Conservation (phyloP, 2,888 invertebrate species). For the Drosophila vallismaia region DNA sequence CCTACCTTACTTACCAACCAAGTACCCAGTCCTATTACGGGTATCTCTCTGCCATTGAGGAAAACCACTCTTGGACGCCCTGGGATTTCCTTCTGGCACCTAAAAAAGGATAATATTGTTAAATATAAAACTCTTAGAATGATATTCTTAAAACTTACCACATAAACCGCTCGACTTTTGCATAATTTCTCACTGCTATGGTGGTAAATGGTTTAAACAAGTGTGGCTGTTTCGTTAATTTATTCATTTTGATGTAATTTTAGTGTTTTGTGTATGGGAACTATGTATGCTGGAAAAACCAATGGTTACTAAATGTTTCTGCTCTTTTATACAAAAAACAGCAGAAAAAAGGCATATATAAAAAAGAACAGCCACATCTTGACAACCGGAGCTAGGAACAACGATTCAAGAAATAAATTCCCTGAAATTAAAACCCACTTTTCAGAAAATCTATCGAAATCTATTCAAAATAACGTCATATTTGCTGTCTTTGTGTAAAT, state of each 20-base stretch:
- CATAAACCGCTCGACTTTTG: constrained; percentile 28
- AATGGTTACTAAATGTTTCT: constrained; percentile 3
- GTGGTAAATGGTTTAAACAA: not conserved
- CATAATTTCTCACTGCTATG: constrained; percentile 7
- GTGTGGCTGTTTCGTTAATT: not conserved
- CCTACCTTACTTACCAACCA: constrained; percentile 39
- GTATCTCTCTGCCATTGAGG: constrained; percentile 40
- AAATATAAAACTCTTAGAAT: too few relatives aligned
- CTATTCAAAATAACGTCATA: too few relatives aligned
- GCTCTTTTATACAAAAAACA: constrained; percentile 21
- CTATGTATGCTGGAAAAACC: constrained; percentile 1
- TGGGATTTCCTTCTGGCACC: constrained; percentile 28
- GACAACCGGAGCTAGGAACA: too few relatives aligned
- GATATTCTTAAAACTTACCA: constrained; percentile 37
- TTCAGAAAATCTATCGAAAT: too few relatives aligned
- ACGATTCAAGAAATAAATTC: too few relatives aligned
- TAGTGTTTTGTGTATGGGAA: not conserved
- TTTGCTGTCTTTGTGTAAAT: not conserved
- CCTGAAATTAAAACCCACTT: too few relatives aligned
- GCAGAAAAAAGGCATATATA: constrained; percentile 17
- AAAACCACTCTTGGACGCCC: constrained; percentile 40
- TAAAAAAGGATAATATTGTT: not conserved
- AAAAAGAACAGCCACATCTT: constrained; percentile 20
- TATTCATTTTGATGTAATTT: constrained; percentile 6
- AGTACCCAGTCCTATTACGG: constrained; percentile 64